Conservation (phyloP, 2,888 invertebrate genomes). For the Leptarthrus brevirostris region DNA sequence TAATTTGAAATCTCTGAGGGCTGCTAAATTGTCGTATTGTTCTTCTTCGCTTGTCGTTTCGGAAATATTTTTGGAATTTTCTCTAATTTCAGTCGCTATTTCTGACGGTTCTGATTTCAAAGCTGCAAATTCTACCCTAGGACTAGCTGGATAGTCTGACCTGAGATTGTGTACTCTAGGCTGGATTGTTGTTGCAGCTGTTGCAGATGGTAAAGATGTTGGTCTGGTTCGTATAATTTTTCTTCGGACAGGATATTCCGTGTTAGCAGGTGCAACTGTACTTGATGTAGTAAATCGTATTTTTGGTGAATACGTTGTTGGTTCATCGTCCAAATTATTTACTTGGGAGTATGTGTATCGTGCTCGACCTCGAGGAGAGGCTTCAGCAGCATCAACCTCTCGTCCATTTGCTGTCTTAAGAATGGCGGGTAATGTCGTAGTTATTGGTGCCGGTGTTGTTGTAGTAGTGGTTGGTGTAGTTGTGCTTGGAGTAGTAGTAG, state of each 20-base stretch:
- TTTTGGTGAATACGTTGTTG: conserved; percentile 65
- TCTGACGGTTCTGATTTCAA: conserved; percentile 45
- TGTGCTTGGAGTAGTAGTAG: conserved; percentile 52
- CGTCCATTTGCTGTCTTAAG: conserved; percentile 21
- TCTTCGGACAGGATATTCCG: conserved; percentile 41
- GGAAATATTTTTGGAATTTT: neutral
- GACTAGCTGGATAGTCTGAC: neutral
- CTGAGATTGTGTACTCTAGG: neutral
- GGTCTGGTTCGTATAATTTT: conserved; percentile 17
- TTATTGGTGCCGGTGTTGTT: conserved; percentile 53
- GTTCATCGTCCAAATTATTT: conserved; percentile 60
- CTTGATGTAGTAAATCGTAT: conserved; percentile 57
- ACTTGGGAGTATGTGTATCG: conserved; percentile 63
- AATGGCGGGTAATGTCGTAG: conserved; percentile 52
- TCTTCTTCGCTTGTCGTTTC: conserved; percentile 7
- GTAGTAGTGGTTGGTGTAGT: conserved; percentile 52
- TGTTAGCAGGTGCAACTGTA: conserved; percentile 52
- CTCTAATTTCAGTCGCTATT: neutral
- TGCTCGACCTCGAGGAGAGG: conserved; percentile 62
- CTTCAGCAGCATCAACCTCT: conserved; percentile 52
- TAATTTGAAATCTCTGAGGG: conserved; percentile 14
- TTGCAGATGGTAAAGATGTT: conserved; percentile 1
- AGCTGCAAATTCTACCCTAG: conserved; percentile 51
- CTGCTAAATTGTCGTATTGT: neutral
- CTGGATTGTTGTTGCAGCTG: neutral